Conservation (phyloP, 2,888 invertebrate genomes). For the Actias luna region DNA sequence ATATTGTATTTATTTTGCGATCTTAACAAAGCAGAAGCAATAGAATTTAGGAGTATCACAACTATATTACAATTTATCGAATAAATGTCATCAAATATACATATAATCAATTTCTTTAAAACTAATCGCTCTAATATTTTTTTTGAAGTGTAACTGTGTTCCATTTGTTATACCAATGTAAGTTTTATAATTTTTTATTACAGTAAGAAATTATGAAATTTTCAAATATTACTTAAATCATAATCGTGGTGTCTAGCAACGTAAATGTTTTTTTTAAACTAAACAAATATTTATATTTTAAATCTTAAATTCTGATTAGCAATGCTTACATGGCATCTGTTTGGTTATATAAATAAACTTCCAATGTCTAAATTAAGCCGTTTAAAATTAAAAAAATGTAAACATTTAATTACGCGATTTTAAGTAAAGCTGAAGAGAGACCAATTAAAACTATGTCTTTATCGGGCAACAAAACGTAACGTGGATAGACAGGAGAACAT, state of each 20-base stretch:
- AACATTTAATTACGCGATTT: constrained; percentile 61
- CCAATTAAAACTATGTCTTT: constrained; percentile 74
- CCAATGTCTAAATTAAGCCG: constrained; percentile 45
- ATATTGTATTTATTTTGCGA: too few relatives aligned
- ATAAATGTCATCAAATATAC: too few relatives aligned
- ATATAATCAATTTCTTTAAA: too few relatives aligned
- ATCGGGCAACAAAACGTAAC: constrained; percentile 49
- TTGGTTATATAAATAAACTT: constrained; percentile 11
- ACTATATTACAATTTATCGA: too few relatives aligned
- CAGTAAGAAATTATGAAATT: too few relatives aligned
- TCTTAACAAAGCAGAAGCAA: too few relatives aligned
- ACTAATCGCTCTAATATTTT: too few relatives aligned
- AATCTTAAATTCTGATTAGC: background rate
- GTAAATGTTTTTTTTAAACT: background rate
- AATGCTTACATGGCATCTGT: background rate
- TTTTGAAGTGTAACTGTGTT: too few relatives aligned
- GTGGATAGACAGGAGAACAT: constrained; percentile 45
- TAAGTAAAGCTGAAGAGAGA: constrained; percentile 61
- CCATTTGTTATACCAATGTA: too few relatives aligned
- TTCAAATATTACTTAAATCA: too few relatives aligned
- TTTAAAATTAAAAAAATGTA: constrained; percentile 52
- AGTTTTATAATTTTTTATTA: too few relatives aligned
- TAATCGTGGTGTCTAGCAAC: background rate
- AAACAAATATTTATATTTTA: background rate
- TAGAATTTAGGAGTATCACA: too few relatives aligned